These are phyloP conservation scores for Tenthredo livida DNA, from an alignment of 2,888 invertebrate genomes.

Conservation along the genomic window DNA sequence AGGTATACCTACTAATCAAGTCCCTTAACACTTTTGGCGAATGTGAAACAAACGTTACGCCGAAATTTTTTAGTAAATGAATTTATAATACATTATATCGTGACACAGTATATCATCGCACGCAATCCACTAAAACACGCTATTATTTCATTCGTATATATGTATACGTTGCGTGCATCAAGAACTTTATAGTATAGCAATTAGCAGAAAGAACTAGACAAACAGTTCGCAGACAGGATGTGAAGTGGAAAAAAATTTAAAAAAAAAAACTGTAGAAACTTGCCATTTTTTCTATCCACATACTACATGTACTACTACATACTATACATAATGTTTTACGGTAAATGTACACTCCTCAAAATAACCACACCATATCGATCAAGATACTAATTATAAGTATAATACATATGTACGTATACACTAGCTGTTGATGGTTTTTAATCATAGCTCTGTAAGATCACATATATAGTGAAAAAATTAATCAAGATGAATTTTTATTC, in stretches of 20 bases:
- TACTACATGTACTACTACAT: neutral
- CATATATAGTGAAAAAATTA: neutral
- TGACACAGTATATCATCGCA: slow-evolving; percentile 38
- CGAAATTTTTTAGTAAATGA: slow-evolving; percentile 16
- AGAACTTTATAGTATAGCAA: neutral
- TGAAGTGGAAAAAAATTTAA: slow-evolving; percentile 38
- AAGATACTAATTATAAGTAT: neutral
- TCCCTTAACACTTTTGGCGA: slow-evolving; percentile 15
- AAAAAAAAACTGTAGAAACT: neutral
- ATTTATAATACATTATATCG: slow-evolving; percentile 31
- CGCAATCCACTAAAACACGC: slow-evolving; percentile 44
- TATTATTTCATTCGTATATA: slow-evolving; percentile 26
- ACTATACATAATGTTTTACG: neutral
- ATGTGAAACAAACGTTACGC: slow-evolving; percentile 9
- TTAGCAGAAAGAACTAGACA: slow-evolving; percentile 38
- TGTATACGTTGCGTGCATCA: neutral
- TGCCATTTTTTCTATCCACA: neutral
- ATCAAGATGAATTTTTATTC: neutral
- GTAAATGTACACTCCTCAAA: neutral
- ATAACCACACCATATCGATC: neutral
- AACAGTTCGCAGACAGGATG: slow-evolving; percentile 40
- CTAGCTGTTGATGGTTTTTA: neutral
- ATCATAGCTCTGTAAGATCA: neutral
- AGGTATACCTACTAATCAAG: too few relatives aligned
- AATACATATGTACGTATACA: neutral